These are phyloP conservation scores for Haliclona indistincta DNA, from an alignment of 37 sponge, comb jelly and placozoan genomes.

Conservation along the genomic window DNA sequence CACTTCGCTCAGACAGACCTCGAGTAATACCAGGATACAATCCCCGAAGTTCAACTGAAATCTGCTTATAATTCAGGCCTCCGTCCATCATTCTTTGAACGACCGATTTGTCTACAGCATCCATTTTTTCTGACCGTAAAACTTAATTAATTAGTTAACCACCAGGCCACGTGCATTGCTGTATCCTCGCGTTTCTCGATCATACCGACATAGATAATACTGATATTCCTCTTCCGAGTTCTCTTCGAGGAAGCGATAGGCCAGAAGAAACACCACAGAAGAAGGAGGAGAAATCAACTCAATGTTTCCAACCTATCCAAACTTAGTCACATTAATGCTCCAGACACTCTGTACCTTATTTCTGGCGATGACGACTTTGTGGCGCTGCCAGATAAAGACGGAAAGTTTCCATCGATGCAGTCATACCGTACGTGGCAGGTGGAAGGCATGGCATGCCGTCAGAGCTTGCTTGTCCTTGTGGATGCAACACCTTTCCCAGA, in stretches of 20 bases:
- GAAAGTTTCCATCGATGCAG: too few species aligned
- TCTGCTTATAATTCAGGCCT: neutral
- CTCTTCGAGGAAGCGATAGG: too few species aligned
- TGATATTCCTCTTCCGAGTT: too few species aligned
- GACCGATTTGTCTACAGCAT: neutral
- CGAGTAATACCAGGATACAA: neutral
- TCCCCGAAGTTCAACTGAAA: neutral
- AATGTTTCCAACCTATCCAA: neutral
- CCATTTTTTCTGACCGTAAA: neutral
- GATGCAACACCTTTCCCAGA: too few species aligned
- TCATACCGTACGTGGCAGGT: too few species aligned
- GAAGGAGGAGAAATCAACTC: slow-evolving; percentile 10
- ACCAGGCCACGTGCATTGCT: too few species aligned
- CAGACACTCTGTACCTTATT: slow-evolving; percentile 2
- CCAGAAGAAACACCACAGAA: too few species aligned
- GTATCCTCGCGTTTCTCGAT: too few species aligned
- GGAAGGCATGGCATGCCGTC: too few species aligned
- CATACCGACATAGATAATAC: too few species aligned
- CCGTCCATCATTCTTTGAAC: neutral
- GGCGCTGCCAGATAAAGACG: slow-evolving; percentile 8
- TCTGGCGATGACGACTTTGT: neutral
- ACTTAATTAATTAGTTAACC: too few species aligned
- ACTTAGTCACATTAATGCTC: neutral
- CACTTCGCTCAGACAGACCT: slow-evolving; percentile 24
- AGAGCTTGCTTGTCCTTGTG: too few species aligned